Evolutionary conservation across 2,888 invertebrate species (phyloP).

Genomic region (Diaperis boleti): DNA sequence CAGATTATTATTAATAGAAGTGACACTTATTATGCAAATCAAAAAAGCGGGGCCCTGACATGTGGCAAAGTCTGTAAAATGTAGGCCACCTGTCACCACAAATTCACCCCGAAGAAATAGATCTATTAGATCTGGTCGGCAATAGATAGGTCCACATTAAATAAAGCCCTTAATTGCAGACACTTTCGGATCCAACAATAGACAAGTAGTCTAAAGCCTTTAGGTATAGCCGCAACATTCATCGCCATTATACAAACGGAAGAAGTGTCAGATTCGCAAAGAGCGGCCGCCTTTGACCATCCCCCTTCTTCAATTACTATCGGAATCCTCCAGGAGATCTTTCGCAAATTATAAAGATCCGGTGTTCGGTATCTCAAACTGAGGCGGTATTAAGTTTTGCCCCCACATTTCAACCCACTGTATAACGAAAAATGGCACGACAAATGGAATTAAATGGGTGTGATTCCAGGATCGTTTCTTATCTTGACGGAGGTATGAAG

Average conservation of each 20-base stretch:
- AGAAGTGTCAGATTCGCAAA: constrained; percentile 43
- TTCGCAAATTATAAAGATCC: constrained; percentile 41
- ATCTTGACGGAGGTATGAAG: constrained; percentile 31
- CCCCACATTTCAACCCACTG: constrained; percentile 26
- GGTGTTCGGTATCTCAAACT: constrained; percentile 44
- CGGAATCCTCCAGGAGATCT: constrained; percentile 25
- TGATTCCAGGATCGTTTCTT: constrained; percentile 28
- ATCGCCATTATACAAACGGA: constrained; percentile 28
- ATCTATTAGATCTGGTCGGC: background rate
- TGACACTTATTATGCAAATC: constrained; percentile 22
- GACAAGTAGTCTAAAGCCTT: background rate
- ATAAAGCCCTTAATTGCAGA: background rate
- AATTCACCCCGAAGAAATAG: constrained; percentile 4
- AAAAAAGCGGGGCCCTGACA: background rate
- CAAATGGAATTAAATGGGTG: constrained; percentile 31
- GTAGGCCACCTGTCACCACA: constrained; percentile 11
- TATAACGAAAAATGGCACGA: constrained; percentile 24
- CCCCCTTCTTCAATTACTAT: constrained; percentile 32
- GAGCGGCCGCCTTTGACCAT: constrained; percentile 44
- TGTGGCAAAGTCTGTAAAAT: background rate
- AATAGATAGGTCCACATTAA: background rate
- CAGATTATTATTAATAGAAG: constrained; percentile 18
- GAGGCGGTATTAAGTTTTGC: constrained; percentile 12
- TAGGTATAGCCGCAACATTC: constrained; percentile 18
- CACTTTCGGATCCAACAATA: background rate